Percentiles rank a stretch among this genome's conserved stretches.
Conservation (phyloP, 2,888 invertebrate genomes). For the Pristionchus entomophagus region DNA sequence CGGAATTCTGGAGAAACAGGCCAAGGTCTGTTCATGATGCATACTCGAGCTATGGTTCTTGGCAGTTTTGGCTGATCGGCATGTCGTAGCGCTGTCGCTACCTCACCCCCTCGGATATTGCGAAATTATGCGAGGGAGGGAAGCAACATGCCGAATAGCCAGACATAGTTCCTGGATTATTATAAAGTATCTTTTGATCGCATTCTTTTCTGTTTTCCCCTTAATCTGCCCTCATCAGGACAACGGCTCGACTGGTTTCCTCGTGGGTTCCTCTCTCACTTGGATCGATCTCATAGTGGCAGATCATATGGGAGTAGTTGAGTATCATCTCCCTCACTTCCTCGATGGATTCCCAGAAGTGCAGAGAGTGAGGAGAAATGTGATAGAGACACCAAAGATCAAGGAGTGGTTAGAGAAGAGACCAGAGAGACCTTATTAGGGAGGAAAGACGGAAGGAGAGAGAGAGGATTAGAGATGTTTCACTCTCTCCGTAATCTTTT, state of each 20-base stretch:
- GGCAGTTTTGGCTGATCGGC: too few species aligned
- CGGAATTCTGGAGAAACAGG: background rate
- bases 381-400: background rate
- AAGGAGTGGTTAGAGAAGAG: background rate
- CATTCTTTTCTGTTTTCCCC: too few species aligned
- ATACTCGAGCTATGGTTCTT: too few species aligned
- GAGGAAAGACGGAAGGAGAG: too few species aligned
- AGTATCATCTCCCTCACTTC: background rate
- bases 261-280: background rate
- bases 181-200: too few species aligned
- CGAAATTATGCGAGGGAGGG: too few species aligned
- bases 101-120: too few species aligned
- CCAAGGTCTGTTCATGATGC: background rate
- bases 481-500: background rate
- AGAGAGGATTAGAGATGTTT: background rate
- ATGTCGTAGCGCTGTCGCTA: too few species aligned
- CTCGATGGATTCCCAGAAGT: background rate
- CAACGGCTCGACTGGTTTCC: background rate
- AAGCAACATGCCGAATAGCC: too few species aligned
- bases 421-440: constrained; percentile 6
- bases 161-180: too few species aligned
- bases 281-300: background rate
- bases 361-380: background rate
- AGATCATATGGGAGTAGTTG: background rate
- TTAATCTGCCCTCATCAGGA: background rate